phyloP scores from a whole-genome alignment of 2,113 vertebrate species.

The Pachycephala philippinensis region DNA sequence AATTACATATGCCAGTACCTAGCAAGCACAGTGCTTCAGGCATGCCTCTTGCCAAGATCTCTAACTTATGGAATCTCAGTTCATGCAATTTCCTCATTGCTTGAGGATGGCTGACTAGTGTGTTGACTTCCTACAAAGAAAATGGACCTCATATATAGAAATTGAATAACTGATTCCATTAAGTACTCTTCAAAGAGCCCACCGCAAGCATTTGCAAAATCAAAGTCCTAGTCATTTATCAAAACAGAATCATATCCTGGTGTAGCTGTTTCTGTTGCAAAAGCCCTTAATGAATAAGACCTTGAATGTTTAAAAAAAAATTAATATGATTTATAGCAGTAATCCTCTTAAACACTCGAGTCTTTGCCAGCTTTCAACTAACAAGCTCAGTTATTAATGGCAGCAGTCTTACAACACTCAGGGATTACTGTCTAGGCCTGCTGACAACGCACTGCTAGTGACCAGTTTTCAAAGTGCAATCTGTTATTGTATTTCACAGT shows the following conservation, averaged over 20 bases:
- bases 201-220: not conserved
- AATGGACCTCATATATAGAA: not conserved
- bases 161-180: not conserved
- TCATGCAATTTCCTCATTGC: not conserved
- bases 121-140: not conserved
- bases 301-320: slow-evolving; percentile 65
- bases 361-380: slow-evolving; percentile 75
- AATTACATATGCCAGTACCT: not conserved
- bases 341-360: slow-evolving; percentile 75
- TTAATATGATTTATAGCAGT: slow-evolving; percentile 71
- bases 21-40: not conserved
- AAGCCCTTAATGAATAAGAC: slow-evolving; percentile 57
- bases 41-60: not conserved
- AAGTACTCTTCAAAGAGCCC: not conserved
- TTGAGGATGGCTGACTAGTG: not conserved
- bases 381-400: slow-evolving; percentile 72
- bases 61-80: not conserved
- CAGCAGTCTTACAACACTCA: slow-evolving; percentile 53
- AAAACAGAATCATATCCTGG: not conserved
- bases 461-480: slow-evolving; percentile 72
- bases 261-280: slow-evolving; percentile 42
- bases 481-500: slow-evolving; percentile 67
- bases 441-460: slow-evolving; percentile 69
- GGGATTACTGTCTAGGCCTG: slow-evolving; percentile 71
- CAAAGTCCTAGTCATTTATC: not conserved